A percentile compares a stretch with the other conserved stretches of the same genome.
These are phyloP conservation scores for Antrozous pallidus DNA, from an alignment of 2,797 vertebrate species.

Conservation along the genomic window DNA sequence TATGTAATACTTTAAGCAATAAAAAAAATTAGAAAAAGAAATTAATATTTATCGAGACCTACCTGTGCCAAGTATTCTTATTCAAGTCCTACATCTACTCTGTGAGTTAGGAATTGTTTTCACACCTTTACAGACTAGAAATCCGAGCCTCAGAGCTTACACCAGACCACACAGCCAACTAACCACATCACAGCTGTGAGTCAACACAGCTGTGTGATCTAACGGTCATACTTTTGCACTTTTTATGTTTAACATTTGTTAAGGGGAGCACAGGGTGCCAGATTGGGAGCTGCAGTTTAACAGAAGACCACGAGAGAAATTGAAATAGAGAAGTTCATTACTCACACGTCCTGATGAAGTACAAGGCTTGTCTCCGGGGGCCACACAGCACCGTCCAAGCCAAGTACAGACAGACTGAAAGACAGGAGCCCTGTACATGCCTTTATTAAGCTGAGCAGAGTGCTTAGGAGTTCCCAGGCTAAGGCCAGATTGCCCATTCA, in stretches of 20 bases:
- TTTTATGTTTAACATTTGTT: not conserved
- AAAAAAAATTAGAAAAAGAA: not conserved
- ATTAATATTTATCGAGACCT: not conserved
- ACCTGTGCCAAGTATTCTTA: not conserved
- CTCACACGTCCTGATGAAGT: not conserved
- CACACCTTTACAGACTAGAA: not conserved
- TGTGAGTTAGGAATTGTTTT: not conserved
- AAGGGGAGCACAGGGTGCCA: not conserved
- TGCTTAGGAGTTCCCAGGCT: not conserved
- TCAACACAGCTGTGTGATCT: not conserved
- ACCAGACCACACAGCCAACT: not conserved
- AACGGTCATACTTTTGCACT: not conserved
- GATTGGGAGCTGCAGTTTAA: not conserved
- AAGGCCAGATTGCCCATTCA: not conserved
- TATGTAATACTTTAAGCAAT: too few relatives aligned
- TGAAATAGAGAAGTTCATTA: not conserved
- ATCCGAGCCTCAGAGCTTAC: not conserved
- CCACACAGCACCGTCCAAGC: not conserved
- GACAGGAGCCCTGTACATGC: not conserved
- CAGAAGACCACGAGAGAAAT: not conserved
- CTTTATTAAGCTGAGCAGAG: not conserved
- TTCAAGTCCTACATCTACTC: not conserved
- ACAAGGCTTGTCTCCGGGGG: not conserved
- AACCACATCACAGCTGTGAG: not conserved
- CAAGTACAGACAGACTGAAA: not conserved